These are phyloP conservation scores for Callorhinus ursinus DNA, from an alignment of 2,113 vertebrate genomes.

Conservation along the genomic window DNA sequence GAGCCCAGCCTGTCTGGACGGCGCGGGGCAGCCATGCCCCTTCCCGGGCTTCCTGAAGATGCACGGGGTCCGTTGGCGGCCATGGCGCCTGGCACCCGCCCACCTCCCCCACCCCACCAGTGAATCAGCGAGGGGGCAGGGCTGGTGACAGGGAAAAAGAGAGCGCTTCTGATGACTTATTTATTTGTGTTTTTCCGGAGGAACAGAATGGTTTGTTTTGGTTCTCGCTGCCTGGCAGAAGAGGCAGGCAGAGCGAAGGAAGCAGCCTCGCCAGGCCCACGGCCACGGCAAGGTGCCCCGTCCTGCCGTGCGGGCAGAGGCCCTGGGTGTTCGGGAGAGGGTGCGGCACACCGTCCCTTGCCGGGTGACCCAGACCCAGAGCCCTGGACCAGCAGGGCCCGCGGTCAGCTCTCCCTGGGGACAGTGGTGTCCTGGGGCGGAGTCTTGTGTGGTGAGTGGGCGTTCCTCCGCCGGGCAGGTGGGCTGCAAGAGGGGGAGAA, in stretches of 20 bases:
- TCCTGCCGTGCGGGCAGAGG: neutral
- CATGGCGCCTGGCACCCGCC: neutral
- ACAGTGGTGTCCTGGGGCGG: fast-evolving
- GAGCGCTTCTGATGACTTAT: neutral
- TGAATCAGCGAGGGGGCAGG: neutral
- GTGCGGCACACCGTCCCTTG: fast-evolving
- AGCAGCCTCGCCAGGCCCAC: neutral
- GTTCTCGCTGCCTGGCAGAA: slow-evolving; percentile 20
- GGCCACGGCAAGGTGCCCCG: neutral
- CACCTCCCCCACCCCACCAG: fast-evolving
- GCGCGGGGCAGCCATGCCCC: neutral
- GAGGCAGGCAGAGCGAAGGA: neutral
- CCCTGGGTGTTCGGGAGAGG: neutral
- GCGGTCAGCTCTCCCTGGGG: neutral
- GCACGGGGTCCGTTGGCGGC: fast-evolving
- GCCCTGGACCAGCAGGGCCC: fast-evolving
- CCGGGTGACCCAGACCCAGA: neutral
- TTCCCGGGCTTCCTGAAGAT: fast-evolving
- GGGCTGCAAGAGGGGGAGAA: neutral
- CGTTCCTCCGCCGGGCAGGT: neutral
- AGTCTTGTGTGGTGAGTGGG: fast-evolving
- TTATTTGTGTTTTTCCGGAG: slow-evolving; percentile 50
- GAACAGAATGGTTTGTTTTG: slow-evolving; percentile 46
- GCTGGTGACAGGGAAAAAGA: neutral
- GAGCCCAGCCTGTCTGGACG: fast-evolving